Evolutionary conservation across 2,113 vertebrate genomes (phyloP).

Genomic region (Rhinolophus ferrumequinum): DNA sequence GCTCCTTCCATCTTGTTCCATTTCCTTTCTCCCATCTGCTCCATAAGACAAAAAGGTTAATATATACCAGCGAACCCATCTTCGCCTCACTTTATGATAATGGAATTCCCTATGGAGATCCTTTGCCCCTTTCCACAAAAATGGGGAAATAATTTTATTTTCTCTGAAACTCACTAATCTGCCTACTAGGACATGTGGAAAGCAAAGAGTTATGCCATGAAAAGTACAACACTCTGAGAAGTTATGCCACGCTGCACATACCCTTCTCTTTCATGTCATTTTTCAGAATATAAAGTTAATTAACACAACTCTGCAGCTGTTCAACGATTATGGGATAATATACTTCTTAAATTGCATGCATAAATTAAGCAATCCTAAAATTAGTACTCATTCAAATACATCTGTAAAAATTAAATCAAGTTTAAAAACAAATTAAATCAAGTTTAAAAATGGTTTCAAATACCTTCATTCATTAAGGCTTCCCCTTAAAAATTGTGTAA

Average conservation of each 20-base stretch:
- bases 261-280: not conserved
- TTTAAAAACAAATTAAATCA: constrained; percentile 22
- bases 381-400: not conserved
- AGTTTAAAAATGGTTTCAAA: not conserved
- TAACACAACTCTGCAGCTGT: not conserved
- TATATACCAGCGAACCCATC: not conserved
- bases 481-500: not conserved
- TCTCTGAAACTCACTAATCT: not conserved
- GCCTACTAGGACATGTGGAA: not conserved
- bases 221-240: not conserved
- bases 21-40: constrained; percentile 50
- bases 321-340: not conserved
- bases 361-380: not conserved
- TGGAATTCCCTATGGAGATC: not conserved
- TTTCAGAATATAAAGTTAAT: not conserved
- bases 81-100: constrained; percentile 2
- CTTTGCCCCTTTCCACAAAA: not conserved
- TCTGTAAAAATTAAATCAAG: not conserved
- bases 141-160: constrained; percentile 30
- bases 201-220: not conserved
- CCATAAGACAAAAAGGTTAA: not conserved
- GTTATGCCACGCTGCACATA: not conserved
- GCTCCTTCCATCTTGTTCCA: constrained; percentile 28
- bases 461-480: not conserved
- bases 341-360: not conserved